phyloP scores from a whole-genome alignment of 2,888 invertebrate species.

The Athripsodes cinereus region DNA sequence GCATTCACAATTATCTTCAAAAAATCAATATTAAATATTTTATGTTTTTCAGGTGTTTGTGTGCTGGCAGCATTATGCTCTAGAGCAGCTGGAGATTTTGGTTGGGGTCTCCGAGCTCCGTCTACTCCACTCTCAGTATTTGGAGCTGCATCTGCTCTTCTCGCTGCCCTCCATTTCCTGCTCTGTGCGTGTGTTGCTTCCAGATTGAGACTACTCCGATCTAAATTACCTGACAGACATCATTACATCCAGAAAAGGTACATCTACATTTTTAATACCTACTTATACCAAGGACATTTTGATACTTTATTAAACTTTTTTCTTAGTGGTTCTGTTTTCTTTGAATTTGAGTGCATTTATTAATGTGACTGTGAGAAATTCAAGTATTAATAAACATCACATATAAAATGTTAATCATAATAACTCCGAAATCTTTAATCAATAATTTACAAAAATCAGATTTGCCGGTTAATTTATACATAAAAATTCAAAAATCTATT shows the following conservation, averaged over 20 bases:
- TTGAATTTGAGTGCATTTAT: too few species aligned
- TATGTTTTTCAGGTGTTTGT: slow-evolving; percentile 51
- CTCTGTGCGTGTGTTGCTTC: slow-evolving; percentile 62
- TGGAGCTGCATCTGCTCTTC: slow-evolving; percentile 60
- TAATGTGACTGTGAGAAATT: too few species aligned
- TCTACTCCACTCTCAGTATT: slow-evolving; percentile 59
- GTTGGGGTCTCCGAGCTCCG: slow-evolving; percentile 60
- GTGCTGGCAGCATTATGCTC: slow-evolving; percentile 61
- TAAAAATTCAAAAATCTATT: too few species aligned
- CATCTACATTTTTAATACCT: too few species aligned
- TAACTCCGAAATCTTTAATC: too few species aligned
- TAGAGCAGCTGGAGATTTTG: slow-evolving; percentile 59
- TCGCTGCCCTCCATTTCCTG: slow-evolving; percentile 61
- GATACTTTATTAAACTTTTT: too few species aligned
- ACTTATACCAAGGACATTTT: too few species aligned
- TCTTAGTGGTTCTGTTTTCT: too few species aligned
- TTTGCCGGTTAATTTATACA: too few species aligned
- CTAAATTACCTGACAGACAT: slow-evolving; percentile 56
- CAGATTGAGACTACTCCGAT: slow-evolving; percentile 52
- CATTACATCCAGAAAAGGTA: slow-evolving; percentile 52
- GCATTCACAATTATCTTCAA: too few species aligned
- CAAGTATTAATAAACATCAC: background rate
- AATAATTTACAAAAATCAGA: too few species aligned
- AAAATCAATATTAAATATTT: background rate
- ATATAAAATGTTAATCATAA: background rate